phyloP scores from a whole-genome alignment of 2,113 vertebrate species.

The Corythornis vintsioides region DNA sequence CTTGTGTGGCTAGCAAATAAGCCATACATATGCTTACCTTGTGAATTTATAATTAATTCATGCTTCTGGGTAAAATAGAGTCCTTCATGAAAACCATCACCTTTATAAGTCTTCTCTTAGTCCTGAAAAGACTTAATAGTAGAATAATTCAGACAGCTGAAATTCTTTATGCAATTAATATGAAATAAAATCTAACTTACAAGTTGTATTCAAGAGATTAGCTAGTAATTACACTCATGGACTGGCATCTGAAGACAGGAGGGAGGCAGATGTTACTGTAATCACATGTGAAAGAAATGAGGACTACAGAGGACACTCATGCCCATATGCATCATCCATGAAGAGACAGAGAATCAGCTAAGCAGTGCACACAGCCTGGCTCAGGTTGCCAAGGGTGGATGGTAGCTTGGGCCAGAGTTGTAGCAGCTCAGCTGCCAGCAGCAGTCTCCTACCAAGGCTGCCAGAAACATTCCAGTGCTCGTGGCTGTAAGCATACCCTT shows the following conservation, averaged over 20 bases:
- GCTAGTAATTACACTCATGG: not conserved
- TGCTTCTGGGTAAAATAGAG: not conserved
- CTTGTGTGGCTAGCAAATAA: constrained; percentile 46
- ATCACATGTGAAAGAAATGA: not conserved
- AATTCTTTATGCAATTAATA: not conserved
- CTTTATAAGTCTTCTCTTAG: not conserved
- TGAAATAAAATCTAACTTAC: not conserved
- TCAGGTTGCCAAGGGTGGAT: not conserved
- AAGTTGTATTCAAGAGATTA: not conserved
- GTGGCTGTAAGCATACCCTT: not conserved
- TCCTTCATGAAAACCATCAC: not conserved
- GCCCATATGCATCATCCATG: rapidly evolving
- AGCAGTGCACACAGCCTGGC: not conserved
- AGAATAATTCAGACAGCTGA: not conserved
- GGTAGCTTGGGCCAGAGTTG: not conserved
- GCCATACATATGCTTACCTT: not conserved
- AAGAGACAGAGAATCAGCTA: not conserved
- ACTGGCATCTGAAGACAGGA: not conserved
- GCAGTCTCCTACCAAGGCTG: not conserved
- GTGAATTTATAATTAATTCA: constrained; percentile 15
- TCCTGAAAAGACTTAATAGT: not conserved
- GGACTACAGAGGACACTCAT: not conserved
- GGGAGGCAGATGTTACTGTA: not conserved
- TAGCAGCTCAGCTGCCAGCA: not conserved
- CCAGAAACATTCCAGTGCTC: not conserved